Base-by-base conservation (phyloP, 1,140 invertebrate species). In the Hylaeus volcanicus region DNA sequence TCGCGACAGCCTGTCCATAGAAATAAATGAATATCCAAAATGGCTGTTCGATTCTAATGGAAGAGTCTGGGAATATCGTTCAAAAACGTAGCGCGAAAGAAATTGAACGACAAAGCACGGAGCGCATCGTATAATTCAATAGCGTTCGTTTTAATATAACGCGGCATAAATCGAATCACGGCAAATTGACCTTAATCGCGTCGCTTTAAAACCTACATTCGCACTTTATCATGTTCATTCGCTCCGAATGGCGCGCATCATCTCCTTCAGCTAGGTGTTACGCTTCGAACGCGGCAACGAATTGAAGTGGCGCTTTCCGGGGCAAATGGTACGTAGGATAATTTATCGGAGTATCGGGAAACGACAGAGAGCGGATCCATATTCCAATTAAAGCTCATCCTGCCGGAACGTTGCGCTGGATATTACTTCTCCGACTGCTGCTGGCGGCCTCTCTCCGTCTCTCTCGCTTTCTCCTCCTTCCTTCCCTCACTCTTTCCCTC, bases 311-410 rank as follows among this genome's bases (percentile, higher is more conserved):
- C 86, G 85, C 82, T 90, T 92, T 92, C 89, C 84, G 88, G 84
- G 89, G 88, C 89, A 93, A 93, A 92, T 93, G 91, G 91, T 92
- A 92, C 90, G 89, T 92, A 89, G 87, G 87, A 91, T 92, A 92
- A 92, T 92, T 92, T 92, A 93, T 93, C 90, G 89, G 90, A 87
- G 92, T 92, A 93, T 92, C 91, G 91, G 89, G 91, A 92, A 92
- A 92, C 85, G 88, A 89, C 88, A 91, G 90, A 92, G 91, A 92
- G 91, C 88, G 90, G 88, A 92, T 93, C 91, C 92, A 93, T 93
- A 93, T 93, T 93, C 92, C 92, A 93, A 93, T 93, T 93, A 93
- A 93, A 93, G 91, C 92, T 93, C 90, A 92, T 93, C 89, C 92
- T 93, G 86, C 88, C 89, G 92, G 89, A 93, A 92, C 89, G 88